Percentiles rank a stretch among this genome's conserved stretches.
Conservation (phyloP, 2,113 vertebrate species). For the Addax nasomaculatus region DNA sequence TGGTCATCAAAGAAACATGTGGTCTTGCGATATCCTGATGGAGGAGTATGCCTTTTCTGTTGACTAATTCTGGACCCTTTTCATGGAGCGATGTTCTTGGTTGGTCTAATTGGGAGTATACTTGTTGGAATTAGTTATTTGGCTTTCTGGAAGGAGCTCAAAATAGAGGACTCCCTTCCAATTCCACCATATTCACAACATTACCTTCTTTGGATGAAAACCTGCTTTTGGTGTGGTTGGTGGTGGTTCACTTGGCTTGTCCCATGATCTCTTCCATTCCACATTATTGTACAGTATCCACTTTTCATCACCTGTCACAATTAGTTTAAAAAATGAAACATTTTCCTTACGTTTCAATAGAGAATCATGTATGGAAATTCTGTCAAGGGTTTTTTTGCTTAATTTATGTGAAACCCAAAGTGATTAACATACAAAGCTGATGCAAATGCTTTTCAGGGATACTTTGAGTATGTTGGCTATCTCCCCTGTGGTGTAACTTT, state of each 20-base stretch:
- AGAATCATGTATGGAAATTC: not conserved
- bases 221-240: not conserved
- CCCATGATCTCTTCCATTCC: not conserved
- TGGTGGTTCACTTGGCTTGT: not conserved
- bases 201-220: not conserved
- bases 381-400: not conserved
- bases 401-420: not conserved
- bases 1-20: not conserved
- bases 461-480: not conserved
- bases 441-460: not conserved
- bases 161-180: not conserved
- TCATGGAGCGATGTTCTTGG: not conserved
- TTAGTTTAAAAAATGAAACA: not conserved
- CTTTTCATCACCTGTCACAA: not conserved
- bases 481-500: not conserved
- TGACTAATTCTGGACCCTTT: accelerated
- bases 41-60: not conserved
- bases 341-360: not conserved
- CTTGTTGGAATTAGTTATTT: not conserved
- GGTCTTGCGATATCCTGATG: not conserved
- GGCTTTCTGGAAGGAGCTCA: not conserved
- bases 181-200: not conserved
- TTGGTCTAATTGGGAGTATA: not conserved
- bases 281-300: not conserved
- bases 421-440: not conserved